A percentile compares a stretch with the other conserved stretches of the same genome.
Conservation (phyloP, 2,113 vertebrate species). For the Verasper variegatus region DNA sequence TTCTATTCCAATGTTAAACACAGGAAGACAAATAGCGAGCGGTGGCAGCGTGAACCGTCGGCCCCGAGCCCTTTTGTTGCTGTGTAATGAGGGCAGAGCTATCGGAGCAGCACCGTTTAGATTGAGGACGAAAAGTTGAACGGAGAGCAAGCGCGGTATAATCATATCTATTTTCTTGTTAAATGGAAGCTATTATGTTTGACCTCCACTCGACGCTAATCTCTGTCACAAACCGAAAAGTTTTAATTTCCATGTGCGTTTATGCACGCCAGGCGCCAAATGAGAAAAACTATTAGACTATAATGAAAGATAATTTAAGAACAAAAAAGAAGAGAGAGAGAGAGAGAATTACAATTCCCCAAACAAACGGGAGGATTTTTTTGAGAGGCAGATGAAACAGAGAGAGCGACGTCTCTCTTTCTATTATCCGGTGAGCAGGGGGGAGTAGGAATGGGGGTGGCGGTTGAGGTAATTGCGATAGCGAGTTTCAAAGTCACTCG, state of each 20-base stretch:
- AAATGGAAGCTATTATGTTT: constrained; percentile 78
- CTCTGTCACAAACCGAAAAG: constrained; percentile 71
- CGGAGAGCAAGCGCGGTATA: constrained; percentile 56
- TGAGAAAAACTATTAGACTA: constrained; percentile 74
- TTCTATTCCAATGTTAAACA: constrained; percentile 31
- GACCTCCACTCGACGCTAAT: constrained; percentile 76
- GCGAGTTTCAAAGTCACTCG: constrained; percentile 69
- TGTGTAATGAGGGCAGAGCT: constrained; percentile 61
- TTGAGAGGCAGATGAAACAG: constrained; percentile 37
- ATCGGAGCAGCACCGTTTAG: constrained; percentile 43
- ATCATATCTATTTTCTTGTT: constrained; percentile 73
- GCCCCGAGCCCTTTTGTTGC: constrained; percentile 48
- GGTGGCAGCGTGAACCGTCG: not conserved
- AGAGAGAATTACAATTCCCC: constrained; percentile 69
- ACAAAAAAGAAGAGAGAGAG: constrained; percentile 53
- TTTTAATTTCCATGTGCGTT: constrained; percentile 69
- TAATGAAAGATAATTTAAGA: constrained; percentile 76
- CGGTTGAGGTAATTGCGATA: constrained; percentile 36
- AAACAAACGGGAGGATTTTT: constrained; percentile 64
- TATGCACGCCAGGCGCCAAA: constrained; percentile 64
- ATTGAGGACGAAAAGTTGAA: constrained; percentile 71
- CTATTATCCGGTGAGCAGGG: constrained; percentile 20
- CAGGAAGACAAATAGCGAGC: constrained; percentile 33
- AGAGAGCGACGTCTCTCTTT: constrained; percentile 22
- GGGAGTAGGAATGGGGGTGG: not conserved